Evolutionary conservation across 2,797 vertebrate species (phyloP).

Genomic region (Prionace glauca): DNA sequence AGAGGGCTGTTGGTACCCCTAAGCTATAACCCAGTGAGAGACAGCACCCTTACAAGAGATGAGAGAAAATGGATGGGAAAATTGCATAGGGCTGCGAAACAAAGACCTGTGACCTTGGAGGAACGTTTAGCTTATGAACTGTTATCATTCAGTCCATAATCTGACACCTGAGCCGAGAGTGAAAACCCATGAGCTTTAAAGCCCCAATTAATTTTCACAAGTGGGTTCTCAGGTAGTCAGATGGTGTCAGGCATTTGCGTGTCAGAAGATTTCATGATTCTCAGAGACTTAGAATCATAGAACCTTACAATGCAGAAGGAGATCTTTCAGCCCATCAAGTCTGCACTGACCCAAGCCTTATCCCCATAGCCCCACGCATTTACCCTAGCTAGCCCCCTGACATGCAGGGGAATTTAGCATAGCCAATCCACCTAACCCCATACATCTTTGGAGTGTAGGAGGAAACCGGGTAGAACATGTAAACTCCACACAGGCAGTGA

Average conservation of each 20-base stretch:
- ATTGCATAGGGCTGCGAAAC: not conserved
- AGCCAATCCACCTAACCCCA: too few species aligned
- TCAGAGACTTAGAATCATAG: not conserved
- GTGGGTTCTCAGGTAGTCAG: not conserved
- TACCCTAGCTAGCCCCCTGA: too few species aligned
- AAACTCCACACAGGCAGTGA: too few species aligned
- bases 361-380: too few species aligned
- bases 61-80: not conserved
- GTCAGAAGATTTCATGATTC: not conserved
- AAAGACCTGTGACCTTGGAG: not conserved
- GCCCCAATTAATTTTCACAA: not conserved
- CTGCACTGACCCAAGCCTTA: too few species aligned
- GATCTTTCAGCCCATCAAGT: too few species aligned
- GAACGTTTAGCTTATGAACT: not conserved
- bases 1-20: not conserved
- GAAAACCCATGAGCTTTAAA: not conserved
- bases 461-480: too few species aligned
- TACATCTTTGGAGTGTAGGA: too few species aligned
- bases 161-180: not conserved
- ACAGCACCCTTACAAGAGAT: not conserved
- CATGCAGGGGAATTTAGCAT: too few species aligned
- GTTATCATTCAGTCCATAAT: not conserved
- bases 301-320: too few species aligned
- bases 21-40: not conserved
- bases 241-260: not conserved